Evolutionary conservation across 2,888 invertebrate genomes (phyloP), one percentile per base, ranked within the genome.

Genomic region (Sialis lutaria): DNA sequence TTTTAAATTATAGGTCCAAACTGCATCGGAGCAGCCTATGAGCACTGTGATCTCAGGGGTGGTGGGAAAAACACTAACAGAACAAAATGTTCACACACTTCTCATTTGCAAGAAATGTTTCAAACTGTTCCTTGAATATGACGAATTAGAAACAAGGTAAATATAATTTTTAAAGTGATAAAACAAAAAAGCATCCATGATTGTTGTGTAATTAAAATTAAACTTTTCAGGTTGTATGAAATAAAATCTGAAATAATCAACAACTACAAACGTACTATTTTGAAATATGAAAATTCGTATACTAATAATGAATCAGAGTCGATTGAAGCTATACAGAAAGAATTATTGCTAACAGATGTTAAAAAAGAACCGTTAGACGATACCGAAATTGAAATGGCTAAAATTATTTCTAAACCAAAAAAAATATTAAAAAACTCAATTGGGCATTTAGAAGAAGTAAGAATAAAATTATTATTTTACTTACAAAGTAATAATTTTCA

Each of bases 71-170:
- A 64, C 69, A 2, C 54, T 82, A 1, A 63, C 61, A 6, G 68
- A 73, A 53, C 67, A 71, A 2, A 63, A 59, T 37, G 69, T 69
- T 1, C 76, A 77, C 50, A 70, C 74, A 0, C 64, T 64, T 43
- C 60, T 75, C 12, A 58, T 84, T 3, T 85, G 84, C 60, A 77
- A 75, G 57, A 80, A 79, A 54, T 85, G 84, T 58, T 74, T 69
- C 53, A 74, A 75, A 56, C 57, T 72, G 6, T 70, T 78, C 44
- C 65, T 72, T 13, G 80, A 82, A 62, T 73, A 75, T 52, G 78
- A 79, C 50, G 71, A 72, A 46, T 58, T 77, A 40, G 69, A 75
- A 57, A 64, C 60, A 22, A 65, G 65, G 67, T 71, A 51, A 22
- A 22, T 39, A 12, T 22, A 6, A 10, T 34, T 13, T 31, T 33